Base-by-base conservation (phyloP, 2,797 vertebrate species). In the Pteropus rufus region DNA sequence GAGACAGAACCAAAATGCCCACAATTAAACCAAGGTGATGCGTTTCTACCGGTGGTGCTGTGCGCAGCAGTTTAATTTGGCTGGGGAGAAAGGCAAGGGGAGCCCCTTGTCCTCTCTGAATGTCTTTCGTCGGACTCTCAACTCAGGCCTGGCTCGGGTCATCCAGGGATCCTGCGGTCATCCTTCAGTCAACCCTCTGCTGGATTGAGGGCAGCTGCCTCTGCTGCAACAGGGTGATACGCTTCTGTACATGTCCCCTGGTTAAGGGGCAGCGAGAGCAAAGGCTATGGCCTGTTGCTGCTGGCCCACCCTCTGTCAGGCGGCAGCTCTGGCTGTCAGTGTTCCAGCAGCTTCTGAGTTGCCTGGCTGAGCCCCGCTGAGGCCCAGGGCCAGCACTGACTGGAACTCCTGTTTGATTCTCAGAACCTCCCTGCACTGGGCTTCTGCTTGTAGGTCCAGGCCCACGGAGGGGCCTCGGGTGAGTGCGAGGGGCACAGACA, bases 231-330 rank as follows among this genome's bases (percentile, higher is more conserved):
- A 49, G 3, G 23, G n/a, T 18, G 8, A 62, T 2, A 1, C 12
- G 29, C 39, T 49, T 11, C 14, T 49, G 54, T 15, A 10, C 0
- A 0, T 19, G 4, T 73, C 18, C 36, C 11, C 15, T 5, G n/a
- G 39, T 26, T 83, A 19, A 14, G 39, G 23, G 39, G 64, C 65
- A 81, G 41, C 6, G 10, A 64, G 73, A 88, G 11, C 36, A 62
- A 11, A 39, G 54, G 18, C 49, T 39, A 4, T 65, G 67, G 29
- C 41, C 19, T 7, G 11, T 26, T 80, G 60, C 72, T 73, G 52
- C 73, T 24, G 18, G 41, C 23, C 44, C 7, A 4, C 23, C 29
- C 21, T 56, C 14, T 54, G n/a, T 67, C 49, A 60, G 91, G 49
- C 4, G 3, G 15, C 49, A 41, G 87, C 44, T 70, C 23, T 49